Conservation (phyloP, 2,797 vertebrate genomes). For the Sphenopsis melanotis region DNA sequence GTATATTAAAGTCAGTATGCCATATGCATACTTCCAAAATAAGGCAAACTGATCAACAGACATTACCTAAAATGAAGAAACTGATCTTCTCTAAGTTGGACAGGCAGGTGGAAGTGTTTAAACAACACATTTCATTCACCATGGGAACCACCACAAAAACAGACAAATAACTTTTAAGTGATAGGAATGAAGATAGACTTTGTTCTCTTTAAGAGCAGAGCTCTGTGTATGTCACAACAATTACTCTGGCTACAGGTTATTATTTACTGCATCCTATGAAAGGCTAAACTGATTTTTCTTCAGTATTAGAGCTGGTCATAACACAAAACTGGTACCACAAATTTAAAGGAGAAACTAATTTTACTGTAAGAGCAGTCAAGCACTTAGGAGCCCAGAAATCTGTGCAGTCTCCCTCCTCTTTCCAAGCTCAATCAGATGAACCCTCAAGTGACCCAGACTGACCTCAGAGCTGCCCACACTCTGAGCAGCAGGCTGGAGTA, state of each 20-base stretch:
- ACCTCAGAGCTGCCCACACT: not conserved
- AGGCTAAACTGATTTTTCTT: not conserved
- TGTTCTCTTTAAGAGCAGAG: not conserved
- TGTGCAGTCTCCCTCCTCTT: not conserved
- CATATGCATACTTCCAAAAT: not conserved
- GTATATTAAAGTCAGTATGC: not conserved
- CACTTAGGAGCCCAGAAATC: not conserved
- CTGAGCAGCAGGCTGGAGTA: not conserved
- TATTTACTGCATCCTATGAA: not conserved
- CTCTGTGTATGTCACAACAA: not conserved
- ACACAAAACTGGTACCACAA: not conserved
- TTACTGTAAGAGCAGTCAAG: not conserved
- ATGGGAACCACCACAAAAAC: not conserved
- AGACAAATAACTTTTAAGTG: not conserved
- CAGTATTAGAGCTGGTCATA: not conserved
- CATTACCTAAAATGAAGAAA: not conserved
- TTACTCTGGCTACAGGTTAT: not conserved
- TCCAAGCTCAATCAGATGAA: not conserved
- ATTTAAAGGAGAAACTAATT: not conserved
- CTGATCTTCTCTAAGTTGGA: not conserved
- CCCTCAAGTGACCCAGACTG: not conserved
- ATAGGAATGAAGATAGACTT: not conserved
- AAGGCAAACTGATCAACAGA: not conserved
- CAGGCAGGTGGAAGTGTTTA: not conserved
- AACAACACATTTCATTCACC: not conserved